Evolutionary conservation across 2,888 invertebrate species (phyloP).

Genomic region (Carpatolechia fugitivella): DNA sequence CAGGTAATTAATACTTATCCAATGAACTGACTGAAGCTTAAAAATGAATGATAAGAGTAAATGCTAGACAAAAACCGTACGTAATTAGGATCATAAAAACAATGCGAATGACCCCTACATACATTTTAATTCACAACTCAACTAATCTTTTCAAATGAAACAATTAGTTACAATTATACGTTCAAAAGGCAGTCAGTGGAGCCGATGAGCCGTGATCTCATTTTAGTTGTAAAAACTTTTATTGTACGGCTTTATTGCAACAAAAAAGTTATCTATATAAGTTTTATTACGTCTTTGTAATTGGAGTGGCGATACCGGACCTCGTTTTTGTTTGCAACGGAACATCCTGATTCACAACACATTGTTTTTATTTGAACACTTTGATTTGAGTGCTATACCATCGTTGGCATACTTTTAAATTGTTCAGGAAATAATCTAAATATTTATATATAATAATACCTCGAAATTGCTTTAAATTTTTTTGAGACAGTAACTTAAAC

Average conservation of each 20-base stretch:
- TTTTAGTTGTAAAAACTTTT: constrained; percentile 51
- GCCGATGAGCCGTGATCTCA: constrained; percentile 51
- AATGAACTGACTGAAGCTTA: too few relatives aligned
- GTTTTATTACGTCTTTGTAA: constrained; percentile 35
- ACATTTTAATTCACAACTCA: not conserved
- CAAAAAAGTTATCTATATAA: constrained; percentile 44
- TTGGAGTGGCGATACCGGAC: constrained; percentile 57
- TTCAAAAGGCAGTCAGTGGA: constrained; percentile 21
- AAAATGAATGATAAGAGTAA: not conserved
- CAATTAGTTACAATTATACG: constrained; percentile 6
- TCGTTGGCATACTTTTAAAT: too few relatives aligned
- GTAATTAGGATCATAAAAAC: not conserved
- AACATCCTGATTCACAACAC: constrained; percentile 19
- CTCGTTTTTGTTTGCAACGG: constrained; percentile 47
- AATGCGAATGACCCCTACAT: not conserved
- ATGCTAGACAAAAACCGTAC: not conserved
- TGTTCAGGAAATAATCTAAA: too few relatives aligned
- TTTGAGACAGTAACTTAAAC: too few relatives aligned
- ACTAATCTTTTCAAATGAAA: constrained; percentile 1
- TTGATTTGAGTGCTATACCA: too few relatives aligned
- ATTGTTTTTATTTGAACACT: not conserved
- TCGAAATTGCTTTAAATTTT: too few relatives aligned
- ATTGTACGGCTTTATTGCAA: constrained; percentile 39
- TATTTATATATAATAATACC: too few relatives aligned
- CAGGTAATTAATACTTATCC: too few relatives aligned